These are phyloP conservation scores for Drosophila hydei DNA, from an alignment of 1,140 invertebrate species.

Conservation along the genomic window DNA sequence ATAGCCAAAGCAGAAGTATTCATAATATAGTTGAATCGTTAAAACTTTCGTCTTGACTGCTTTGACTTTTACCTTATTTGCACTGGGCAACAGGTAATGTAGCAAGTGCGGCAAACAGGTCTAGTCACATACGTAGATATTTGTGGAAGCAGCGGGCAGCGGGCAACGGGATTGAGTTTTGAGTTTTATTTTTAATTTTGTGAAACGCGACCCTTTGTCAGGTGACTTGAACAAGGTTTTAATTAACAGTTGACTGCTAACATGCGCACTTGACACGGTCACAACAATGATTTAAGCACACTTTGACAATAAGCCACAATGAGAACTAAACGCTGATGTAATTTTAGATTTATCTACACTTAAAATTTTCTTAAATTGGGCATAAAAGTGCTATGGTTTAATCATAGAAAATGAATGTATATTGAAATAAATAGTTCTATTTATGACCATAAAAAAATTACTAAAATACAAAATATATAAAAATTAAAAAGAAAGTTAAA, in stretches of 20 bases:
- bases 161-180: neutral
- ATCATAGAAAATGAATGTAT: no score
- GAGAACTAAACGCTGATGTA: neutral
- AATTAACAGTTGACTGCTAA: conserved; percentile 41
- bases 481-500: no score
- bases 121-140: neutral
- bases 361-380: neutral
- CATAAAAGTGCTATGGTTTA: neutral
- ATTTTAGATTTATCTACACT: neutral
- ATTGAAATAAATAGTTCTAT: no score
- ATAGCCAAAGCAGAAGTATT: conserved; percentile 34
- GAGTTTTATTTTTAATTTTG: conserved; percentile 2
- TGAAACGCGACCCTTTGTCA: conserved; percentile 42
- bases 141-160: no score
- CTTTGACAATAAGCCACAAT: neutral
- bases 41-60: conserved; percentile 42
- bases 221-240: conserved; percentile 17
- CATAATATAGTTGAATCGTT: conserved; percentile 27
- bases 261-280: conserved; percentile 19
- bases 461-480: no score
- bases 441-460: no score
- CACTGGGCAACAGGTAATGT: conserved; percentile 31
- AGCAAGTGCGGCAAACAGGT: conserved; percentile 40
- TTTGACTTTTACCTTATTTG: conserved; percentile 25
- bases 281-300: neutral